Base-by-base conservation (phyloP, 2,888 invertebrate genomes). In the Meandrusa payeni region DNA sequence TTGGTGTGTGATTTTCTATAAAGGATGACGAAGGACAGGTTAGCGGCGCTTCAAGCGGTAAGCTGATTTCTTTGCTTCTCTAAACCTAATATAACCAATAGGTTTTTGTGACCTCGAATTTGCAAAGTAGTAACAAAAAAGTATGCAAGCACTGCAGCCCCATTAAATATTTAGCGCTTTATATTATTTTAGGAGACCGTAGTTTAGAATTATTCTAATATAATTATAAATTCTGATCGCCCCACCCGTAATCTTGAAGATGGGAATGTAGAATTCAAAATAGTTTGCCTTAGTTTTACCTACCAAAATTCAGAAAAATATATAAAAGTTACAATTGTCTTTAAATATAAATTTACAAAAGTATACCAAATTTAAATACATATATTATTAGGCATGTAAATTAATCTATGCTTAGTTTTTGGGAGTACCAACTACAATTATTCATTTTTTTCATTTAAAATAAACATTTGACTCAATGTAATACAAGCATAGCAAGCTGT, bases 11-110 rank as follows among this genome's bases (percentile, higher is more conserved):
- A 90, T 89, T 86, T 80, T 85, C 83, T 79, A 71, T 86, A 82
- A 86, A 91, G 83, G 87, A 97, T 96, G 96, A 96, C 96, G 90
- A 97, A 97, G 93, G 97, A 97, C 92, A 96, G 96, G 93, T 93
- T 97, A 92, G 96, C 96, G 90, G 97, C 96, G 88, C 93, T 97
- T 74, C 95, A 95, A 91, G 96, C 96, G 93, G 95, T 95, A 90
- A 93, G 94, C 82, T 67, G 55, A 61, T 72, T 67, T 64, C 56
- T 59, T 64, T 67, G 55, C 64, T 73, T 68, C 68, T 68, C 64
- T 61, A 57, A 61, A 62, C 60, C 66, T 67, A 47, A 63, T 66
- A 52, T 74, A 81, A 71, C 77, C 76, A 77, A 76, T 77, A 75
- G 78, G 70, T 73, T 75, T 65, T 54, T 62, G 63, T 83, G 83